These are phyloP conservation scores for Chinchilla lanigera DNA, from an alignment of 2,113 vertebrate species.

Conservation along the genomic window DNA sequence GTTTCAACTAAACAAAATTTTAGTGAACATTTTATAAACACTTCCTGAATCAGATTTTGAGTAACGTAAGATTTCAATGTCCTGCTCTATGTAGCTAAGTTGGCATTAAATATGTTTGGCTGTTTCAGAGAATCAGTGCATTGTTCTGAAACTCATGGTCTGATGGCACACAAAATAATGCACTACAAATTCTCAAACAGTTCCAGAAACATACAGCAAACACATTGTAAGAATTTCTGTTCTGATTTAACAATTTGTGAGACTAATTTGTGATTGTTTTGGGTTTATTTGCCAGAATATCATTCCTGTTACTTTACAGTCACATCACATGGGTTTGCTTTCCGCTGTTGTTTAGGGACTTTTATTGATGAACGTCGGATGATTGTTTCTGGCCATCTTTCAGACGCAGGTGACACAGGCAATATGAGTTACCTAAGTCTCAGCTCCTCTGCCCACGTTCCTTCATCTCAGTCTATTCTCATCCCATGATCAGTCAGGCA, in stretches of 20 bases:
- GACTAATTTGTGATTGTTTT: background rate
- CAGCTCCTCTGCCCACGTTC: background rate
- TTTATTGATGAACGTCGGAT: background rate
- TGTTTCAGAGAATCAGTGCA: background rate
- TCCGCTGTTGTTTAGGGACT: background rate
- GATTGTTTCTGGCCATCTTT: background rate
- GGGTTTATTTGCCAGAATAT: slow-evolving; percentile 6
- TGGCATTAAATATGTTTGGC: background rate
- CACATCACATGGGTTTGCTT: background rate
- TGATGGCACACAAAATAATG: background rate
- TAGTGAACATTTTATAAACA: background rate
- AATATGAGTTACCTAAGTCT: background rate
- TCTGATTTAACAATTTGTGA: background rate
- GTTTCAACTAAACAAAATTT: background rate
- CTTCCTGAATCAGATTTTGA: background rate
- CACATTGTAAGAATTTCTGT: background rate
- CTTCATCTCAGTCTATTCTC: background rate
- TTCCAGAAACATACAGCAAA: background rate
- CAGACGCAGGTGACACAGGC: too few species aligned
- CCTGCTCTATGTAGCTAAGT: background rate
- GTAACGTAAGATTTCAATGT: background rate
- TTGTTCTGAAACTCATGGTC: background rate
- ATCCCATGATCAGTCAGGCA: background rate
- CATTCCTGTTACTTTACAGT: background rate
- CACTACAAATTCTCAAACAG: background rate